Percentiles rank a stretch among this genome's conserved stretches.
These are phyloP conservation scores for Macrobrachium nipponense DNA, from an alignment of 1,140 invertebrate species.

Conservation along the genomic window DNA sequence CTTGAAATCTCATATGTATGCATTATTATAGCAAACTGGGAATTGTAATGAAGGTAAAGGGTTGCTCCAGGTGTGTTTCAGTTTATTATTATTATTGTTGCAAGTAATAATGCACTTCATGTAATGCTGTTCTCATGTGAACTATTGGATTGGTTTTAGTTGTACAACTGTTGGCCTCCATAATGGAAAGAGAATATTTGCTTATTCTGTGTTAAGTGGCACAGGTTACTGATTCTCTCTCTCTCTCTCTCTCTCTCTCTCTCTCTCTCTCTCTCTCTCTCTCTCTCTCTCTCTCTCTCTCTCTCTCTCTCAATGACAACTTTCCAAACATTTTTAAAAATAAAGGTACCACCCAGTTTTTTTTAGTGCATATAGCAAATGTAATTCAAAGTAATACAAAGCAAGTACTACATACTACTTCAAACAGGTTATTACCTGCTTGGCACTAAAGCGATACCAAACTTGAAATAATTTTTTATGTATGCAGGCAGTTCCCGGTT, in stretches of 20 bases:
- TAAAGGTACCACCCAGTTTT: not conserved
- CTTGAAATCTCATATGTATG: too few species aligned
- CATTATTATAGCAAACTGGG: too few species aligned
- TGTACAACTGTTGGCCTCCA: not conserved
- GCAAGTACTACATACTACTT: not conserved
- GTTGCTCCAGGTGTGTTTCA: too few species aligned
- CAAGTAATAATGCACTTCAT: too few species aligned
- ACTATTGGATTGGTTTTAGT: not conserved
- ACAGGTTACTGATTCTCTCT: not conserved
- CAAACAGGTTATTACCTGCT: not conserved
- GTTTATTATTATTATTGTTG: too few species aligned
- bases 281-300: constrained; percentile 12
- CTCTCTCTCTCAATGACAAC: not conserved
- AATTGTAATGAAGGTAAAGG: too few species aligned
- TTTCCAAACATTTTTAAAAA: constrained; percentile 1
- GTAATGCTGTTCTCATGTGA: too few species aligned
- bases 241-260: constrained; percentile 32
- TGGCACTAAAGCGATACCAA: not conserved
- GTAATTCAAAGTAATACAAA: not conserved
- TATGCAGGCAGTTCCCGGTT: too few species aligned
- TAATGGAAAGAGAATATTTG: not conserved
- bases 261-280: constrained; percentile 31
- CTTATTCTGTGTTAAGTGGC: not conserved
- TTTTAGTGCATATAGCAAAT: too few species aligned
- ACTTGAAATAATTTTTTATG: too few species aligned